A percentile compares a stretch with the other conserved stretches of the same genome.
phyloP scores from a whole-genome alignment of 2,888 invertebrate species.

The Kuschelorhynchus macadamiae region DNA sequence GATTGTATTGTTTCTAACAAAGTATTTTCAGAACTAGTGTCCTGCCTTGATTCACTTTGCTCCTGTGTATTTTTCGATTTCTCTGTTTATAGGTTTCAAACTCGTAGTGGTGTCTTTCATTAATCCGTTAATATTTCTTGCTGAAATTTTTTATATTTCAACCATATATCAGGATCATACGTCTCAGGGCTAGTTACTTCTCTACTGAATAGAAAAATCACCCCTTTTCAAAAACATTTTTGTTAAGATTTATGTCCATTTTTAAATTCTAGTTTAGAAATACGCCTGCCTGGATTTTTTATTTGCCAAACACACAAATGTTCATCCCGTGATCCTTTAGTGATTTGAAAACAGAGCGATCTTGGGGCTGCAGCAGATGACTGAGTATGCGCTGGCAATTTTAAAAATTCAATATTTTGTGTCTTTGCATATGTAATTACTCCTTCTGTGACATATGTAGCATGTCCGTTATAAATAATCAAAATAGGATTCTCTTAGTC shows the following conservation, averaged over 20 bases:
- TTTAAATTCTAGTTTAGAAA: background rate
- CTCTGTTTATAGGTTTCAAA: background rate
- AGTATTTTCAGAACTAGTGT: slow-evolving; percentile 1
- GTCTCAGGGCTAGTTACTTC: slow-evolving; percentile 15
- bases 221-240: slow-evolving; percentile 11
- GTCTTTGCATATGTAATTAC: background rate
- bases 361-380: slow-evolving; percentile 53
- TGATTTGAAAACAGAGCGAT: slow-evolving; percentile 52
- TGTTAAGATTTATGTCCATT: slow-evolving; percentile 10
- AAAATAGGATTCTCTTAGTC: slow-evolving; percentile 14
- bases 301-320: slow-evolving; percentile 46
- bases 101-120: background rate
- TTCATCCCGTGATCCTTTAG: slow-evolving; percentile 47
- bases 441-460: slow-evolving; percentile 24
- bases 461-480: slow-evolving; percentile 22
- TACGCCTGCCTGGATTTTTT: background rate
- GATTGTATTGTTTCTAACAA: slow-evolving; percentile 16
- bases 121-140: background rate
- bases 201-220: slow-evolving; percentile 10
- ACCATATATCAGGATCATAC: slow-evolving; percentile 16
- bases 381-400: slow-evolving; percentile 51
- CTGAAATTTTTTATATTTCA: slow-evolving; percentile 12
- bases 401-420: slow-evolving; percentile 15
- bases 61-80: slow-evolving; percentile 2
- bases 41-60: slow-evolving; percentile 7